Evolutionary conservation across 2,888 invertebrate genomes (phyloP), one percentile per base, ranked within the genome.

Genomic region (Onchidella celtica): DNA sequence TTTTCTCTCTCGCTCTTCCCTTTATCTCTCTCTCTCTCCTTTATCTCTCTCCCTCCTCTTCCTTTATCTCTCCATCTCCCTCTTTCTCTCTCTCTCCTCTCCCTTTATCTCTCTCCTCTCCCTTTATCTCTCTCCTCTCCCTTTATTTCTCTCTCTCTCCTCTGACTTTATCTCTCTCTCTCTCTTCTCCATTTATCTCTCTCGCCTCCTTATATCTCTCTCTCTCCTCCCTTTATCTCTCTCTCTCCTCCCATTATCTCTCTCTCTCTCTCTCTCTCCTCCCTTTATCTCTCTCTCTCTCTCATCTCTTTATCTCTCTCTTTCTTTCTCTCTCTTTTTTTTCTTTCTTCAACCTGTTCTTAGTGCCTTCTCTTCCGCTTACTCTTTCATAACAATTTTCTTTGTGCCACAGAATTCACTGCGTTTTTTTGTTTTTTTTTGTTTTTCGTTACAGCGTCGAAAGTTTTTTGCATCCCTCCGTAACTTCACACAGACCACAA

Each of bases 201-300:
- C 29, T 63, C 4, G 3, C 32, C 65, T 14, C 14, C 34, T 36
- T 32, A 32, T 11, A 32, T 32, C 14, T 32, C 65, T 14, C 32
- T 32, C 29, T 32, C 32, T 32, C 34, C 32, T 21, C 14, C 65
- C 32, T 3, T 32, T 21, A 17, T 2, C 21, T 36, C 32, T 1
- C 21, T 14, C 32, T 2, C 21, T 21, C 32, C 21, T 55, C 47
- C 29, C 2, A 47, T 55, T 55, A 32, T 47, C 66, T 66, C 38
- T 66, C 55, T 55, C 38, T 55, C 76, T 6, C 11, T 55, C 76
- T 32, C 38, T 17, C 74, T 38, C 27, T 66, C 74, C 27, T 63
- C 61, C 36, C 2, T 57, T 29, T 24, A 6, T 1, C 2, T 11
- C 24, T 24, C 24, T 24, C 59, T 24, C 14, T 24, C 24, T 11